A percentile compares a stretch with the other conserved stretches of the same genome.
Evolutionary conservation across 2,113 vertebrate species (phyloP).

Genomic region (Mastomys coucha): DNA sequence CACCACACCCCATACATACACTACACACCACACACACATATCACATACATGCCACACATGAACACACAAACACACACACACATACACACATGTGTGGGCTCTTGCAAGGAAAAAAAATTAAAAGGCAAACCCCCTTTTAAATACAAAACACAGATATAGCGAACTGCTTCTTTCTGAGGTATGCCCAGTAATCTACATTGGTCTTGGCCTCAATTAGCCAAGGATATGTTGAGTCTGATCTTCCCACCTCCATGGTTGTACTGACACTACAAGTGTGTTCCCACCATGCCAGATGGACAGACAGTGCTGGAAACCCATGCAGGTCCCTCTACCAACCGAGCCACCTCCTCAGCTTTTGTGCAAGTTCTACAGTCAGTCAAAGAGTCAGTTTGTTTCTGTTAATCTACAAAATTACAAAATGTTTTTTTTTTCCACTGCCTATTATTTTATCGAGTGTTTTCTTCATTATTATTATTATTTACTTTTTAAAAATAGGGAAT

Average conservation of each 20-base stretch:
- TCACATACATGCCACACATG: no score
- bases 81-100: neutral
- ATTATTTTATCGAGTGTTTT: neutral
- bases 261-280: neutral
- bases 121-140: neutral
- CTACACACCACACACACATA: neutral
- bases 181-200: neutral
- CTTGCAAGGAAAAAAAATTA: neutral
- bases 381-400: neutral
- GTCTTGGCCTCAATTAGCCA: neutral
- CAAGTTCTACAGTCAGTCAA: neutral
- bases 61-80: neutral
- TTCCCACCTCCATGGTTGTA: no score
- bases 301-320: neutral
- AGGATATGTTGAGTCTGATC: neutral
- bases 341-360: neutral
- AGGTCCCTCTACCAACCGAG: neutral
- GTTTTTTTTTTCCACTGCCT: neutral
- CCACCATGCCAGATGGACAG: no score
- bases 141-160: neutral
- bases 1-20: neutral
- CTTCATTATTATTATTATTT: neutral
- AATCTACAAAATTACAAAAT: neutral
- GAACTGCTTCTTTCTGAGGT: neutral
- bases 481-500: neutral